Percentiles rank a stretch among this genome's conserved stretches.
phyloP scores from a whole-genome alignment of 2,113 vertebrate species.

The Craseonycteris thonglongyai region DNA sequence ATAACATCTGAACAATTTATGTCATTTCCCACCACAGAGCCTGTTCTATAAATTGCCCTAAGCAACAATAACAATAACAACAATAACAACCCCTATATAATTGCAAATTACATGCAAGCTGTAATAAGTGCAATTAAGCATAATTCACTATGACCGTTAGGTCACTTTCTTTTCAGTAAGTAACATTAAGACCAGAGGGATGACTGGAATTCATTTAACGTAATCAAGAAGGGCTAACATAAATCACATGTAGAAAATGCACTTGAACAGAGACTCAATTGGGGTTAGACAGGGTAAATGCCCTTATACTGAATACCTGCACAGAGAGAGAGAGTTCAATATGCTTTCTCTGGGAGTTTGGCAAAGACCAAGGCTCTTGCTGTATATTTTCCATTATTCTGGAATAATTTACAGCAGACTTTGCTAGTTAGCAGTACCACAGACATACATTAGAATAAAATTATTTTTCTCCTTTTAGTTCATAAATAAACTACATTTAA shows the following conservation, averaged over 20 bases:
- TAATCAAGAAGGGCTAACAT: constrained; percentile 11
- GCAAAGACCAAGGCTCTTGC: background rate
- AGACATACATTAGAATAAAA: constrained; percentile 3
- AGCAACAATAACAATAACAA: constrained; percentile 22
- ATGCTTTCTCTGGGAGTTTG: constrained; percentile 19
- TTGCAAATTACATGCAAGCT: constrained; percentile 23
- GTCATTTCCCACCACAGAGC: background rate
- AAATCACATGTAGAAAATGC: constrained; percentile 38
- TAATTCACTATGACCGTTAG: constrained; percentile 40
- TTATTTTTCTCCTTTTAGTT: background rate
- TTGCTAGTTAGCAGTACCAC: constrained; percentile 26
- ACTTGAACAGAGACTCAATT: background rate
- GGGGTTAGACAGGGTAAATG: background rate
- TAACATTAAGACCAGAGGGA: constrained; percentile 19
- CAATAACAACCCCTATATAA: background rate
- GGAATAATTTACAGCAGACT: constrained; percentile 44
- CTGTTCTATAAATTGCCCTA: constrained; percentile 17
- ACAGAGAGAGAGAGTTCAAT: background rate
- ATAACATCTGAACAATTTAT: background rate
- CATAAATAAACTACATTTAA: constrained; percentile 15
- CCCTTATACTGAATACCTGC: background rate
- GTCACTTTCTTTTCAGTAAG: constrained; percentile 49
- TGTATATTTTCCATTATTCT: constrained; percentile 41
- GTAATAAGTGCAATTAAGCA: constrained; percentile 52
- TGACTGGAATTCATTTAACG: constrained; percentile 45